Percentiles rank a stretch among this genome's conserved stretches.
Conservation (phyloP, 2,888 invertebrate species). For the Ophion ventricosus region DNA sequence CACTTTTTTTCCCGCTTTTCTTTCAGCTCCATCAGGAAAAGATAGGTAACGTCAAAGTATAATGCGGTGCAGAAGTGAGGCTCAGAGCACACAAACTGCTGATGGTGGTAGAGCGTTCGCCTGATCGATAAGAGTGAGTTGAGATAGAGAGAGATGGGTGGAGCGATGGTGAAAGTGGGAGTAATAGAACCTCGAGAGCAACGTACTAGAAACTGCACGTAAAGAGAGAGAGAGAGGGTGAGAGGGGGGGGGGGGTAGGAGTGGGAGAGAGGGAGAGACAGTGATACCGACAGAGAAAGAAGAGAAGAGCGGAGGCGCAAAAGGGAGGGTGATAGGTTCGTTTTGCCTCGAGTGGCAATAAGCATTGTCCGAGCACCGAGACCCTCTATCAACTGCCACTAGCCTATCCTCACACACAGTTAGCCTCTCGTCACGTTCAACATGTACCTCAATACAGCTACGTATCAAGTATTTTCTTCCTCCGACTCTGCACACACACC, state of each 20-base stretch:
- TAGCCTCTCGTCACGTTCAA: slow-evolving; percentile 53
- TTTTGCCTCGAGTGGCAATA: slow-evolving; percentile 77
- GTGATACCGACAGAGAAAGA: slow-evolving; percentile 52
- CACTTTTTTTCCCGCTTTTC: slow-evolving; percentile 27
- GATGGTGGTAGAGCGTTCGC: slow-evolving; percentile 53
- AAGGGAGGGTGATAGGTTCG: slow-evolving; percentile 70
- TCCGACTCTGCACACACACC: slow-evolving; percentile 4
- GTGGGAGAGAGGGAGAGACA: slow-evolving; percentile 56
- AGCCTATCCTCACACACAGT: slow-evolving; percentile 59
- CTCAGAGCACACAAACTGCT: slow-evolving; percentile 50
- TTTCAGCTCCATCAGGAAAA: slow-evolving; percentile 38
- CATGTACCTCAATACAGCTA: slow-evolving; percentile 48
- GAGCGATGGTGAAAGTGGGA: slow-evolving; percentile 36
- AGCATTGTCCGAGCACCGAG: slow-evolving; percentile 75
- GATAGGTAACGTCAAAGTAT: slow-evolving; percentile 62
- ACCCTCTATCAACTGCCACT: slow-evolving; percentile 65
- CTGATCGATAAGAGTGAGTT: slow-evolving; percentile 65
- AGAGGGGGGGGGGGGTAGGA: slow-evolving; percentile 18
- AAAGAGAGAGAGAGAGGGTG: slow-evolving; percentile 49
- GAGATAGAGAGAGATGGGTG: slow-evolving; percentile 44
- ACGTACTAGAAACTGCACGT: slow-evolving; percentile 65
- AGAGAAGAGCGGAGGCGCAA: slow-evolving; percentile 44
- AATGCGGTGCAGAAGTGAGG: slow-evolving; percentile 53
- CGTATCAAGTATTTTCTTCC: slow-evolving; percentile 48
- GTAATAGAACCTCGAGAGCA: slow-evolving; percentile 61